Conservation (phyloP, 1,140 invertebrate genomes). For the Lasaia peninsularis region DNA sequence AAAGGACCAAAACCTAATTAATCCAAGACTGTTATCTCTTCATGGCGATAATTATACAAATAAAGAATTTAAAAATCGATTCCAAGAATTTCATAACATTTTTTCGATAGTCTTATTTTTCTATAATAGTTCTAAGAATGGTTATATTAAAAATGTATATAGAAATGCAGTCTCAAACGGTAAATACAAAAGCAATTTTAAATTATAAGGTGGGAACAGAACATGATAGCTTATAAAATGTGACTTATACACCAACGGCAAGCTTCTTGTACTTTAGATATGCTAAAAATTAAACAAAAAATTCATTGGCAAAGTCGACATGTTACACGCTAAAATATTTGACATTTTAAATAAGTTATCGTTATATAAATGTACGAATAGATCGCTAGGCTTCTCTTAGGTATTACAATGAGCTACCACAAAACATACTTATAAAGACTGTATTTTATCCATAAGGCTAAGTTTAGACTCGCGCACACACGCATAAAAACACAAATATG, state of each 20-base stretch:
- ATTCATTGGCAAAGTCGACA: slow-evolving; percentile 11
- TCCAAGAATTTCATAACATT: not conserved
- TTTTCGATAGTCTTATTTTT: not conserved
- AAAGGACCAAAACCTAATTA: no score
- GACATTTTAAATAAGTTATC: slow-evolving; percentile 10
- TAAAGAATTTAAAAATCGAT: not conserved
- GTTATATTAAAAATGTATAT: not conserved
- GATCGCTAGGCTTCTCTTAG: slow-evolving; percentile 11
- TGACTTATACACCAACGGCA: slow-evolving; percentile 9
- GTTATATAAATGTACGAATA: slow-evolving; percentile 12
- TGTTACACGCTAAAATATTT: slow-evolving; percentile 11
- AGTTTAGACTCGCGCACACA: not conserved
- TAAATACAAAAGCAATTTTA: slow-evolving; percentile 9
- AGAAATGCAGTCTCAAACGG: slow-evolving; percentile 4
- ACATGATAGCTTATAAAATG: slow-evolving; percentile 8
- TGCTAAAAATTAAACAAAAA: slow-evolving; percentile 4
- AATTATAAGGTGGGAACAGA: slow-evolving; percentile 2
- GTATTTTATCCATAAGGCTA: not conserved
- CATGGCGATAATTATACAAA: not conserved
- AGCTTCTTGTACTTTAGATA: slow-evolving; percentile 6
- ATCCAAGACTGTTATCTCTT: not conserved
- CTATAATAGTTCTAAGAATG: not conserved
- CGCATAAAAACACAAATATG: no score
- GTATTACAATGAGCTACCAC: slow-evolving; percentile 12
- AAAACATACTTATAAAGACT: slow-evolving; percentile 8